These are phyloP conservation scores for Caradrina clavipalpis DNA, from an alignment of 2,888 invertebrate species.

Conservation along the genomic window DNA sequence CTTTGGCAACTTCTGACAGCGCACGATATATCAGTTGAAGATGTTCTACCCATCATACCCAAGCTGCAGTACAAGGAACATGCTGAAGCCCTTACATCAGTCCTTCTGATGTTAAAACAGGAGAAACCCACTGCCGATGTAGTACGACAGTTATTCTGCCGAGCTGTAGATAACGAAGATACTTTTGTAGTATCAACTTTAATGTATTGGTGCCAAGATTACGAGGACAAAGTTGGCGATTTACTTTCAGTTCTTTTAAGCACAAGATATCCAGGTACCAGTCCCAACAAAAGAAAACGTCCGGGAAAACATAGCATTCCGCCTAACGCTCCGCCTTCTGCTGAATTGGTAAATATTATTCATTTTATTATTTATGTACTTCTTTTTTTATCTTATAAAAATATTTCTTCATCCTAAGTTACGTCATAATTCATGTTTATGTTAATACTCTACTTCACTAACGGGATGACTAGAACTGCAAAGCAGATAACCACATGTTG, in stretches of 20 bases:
- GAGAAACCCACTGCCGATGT: constrained; percentile 97
- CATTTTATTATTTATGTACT: not conserved
- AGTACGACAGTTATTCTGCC: constrained; percentile 95
- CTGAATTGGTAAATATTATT: constrained; percentile 92
- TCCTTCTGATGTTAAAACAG: constrained; percentile 97
- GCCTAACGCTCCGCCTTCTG: constrained; percentile 93
- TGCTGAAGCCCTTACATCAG: constrained; percentile 97
- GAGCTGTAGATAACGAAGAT: constrained; percentile 94
- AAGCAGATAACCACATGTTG: constrained; percentile 52
- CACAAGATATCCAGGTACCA: constrained; percentile 96
- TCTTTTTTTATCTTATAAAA: not conserved
- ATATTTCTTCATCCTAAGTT: constrained; percentile 34
- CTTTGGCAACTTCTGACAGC: constrained; percentile 99
- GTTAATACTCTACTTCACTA: constrained; percentile 52
- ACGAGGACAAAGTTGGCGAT: constrained; percentile 96
- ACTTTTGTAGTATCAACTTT: constrained; percentile 97
- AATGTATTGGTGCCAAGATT: constrained; percentile 98
- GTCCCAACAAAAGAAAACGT: constrained; percentile 97
- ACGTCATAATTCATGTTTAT: constrained; percentile 50
- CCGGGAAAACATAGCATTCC: constrained; percentile 93
- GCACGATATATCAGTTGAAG: constrained; percentile 98
- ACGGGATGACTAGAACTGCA: constrained; percentile 56
- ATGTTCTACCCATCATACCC: constrained; percentile 94
- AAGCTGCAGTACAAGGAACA: constrained; percentile 96
- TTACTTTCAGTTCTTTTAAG: constrained; percentile 94